Evolutionary conservation across 2,888 invertebrate genomes (phyloP).

Genomic region (Ischnura elegans): DNA sequence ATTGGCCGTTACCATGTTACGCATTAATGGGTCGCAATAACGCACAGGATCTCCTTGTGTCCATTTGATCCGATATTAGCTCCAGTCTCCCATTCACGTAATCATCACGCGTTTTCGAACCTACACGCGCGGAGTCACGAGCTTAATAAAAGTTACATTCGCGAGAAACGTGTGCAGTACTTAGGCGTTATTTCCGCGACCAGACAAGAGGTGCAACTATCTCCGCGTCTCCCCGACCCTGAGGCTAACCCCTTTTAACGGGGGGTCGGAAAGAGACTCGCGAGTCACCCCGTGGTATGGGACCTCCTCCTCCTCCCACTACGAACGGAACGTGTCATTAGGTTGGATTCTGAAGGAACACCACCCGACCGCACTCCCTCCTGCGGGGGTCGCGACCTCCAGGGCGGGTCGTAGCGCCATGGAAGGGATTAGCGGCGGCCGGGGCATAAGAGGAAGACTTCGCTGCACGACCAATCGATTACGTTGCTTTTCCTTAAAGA

Average conservation of each 20-base stretch:
- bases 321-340: constrained; percentile 23
- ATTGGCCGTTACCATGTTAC: too few relatives aligned
- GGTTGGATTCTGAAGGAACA: constrained; percentile 14
- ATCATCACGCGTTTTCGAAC: too few relatives aligned
- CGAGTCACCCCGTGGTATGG: not conserved
- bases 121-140: too few relatives aligned
- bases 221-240: not conserved
- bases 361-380: too few relatives aligned
- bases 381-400: not conserved
- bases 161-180: too few relatives aligned
- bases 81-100: too few relatives aligned
- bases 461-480: constrained; percentile 33
- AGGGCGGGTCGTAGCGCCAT: not conserved
- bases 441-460: not conserved
- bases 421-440: not conserved
- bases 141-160: too few relatives aligned
- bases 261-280: not conserved
- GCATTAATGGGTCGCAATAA: too few relatives aligned
- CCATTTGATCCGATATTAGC: too few relatives aligned
- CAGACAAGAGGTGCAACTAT: too few relatives aligned
- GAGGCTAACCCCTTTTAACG: not conserved
- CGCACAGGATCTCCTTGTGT: too few relatives aligned
- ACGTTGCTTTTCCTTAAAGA: not conserved
- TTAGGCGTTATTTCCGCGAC: too few relatives aligned
- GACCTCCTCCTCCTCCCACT: not conserved